These are phyloP conservation scores for Mactra quadrangularis DNA, from an alignment of 1,140 invertebrate species.

Conservation along the genomic window DNA sequence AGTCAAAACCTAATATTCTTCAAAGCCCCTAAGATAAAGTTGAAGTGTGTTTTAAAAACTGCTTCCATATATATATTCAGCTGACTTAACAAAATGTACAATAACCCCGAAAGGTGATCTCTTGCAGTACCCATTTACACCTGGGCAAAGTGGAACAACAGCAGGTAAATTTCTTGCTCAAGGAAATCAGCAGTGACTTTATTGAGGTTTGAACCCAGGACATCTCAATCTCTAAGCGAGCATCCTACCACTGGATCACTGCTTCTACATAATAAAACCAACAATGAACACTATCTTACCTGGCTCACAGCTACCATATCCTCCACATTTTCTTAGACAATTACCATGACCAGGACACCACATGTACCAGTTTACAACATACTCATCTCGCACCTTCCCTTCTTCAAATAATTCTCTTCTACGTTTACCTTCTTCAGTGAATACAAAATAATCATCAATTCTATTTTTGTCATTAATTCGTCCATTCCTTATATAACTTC, in stretches of 20 bases:
- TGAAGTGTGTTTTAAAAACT: no score
- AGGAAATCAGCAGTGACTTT: no score
- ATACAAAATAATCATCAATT: slow-evolving; percentile 77
- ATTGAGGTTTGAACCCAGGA: no score
- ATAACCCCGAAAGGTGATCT: not conserved
- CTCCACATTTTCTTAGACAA: slow-evolving; percentile 76
- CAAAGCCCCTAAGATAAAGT: no score
- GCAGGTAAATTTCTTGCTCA: no score
- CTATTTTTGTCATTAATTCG: slow-evolving; percentile 73
- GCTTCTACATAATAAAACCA: no score
- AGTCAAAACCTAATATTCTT: no score
- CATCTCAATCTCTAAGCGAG: no score
- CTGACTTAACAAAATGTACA: not conserved
- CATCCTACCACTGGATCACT: no score
- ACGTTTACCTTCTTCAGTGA: slow-evolving; percentile 71
- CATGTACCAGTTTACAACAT: slow-evolving; percentile 80
- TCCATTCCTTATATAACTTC: slow-evolving; percentile 74
- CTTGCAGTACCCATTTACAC: no score
- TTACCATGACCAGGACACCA: slow-evolving; percentile 80
- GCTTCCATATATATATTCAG: no score
- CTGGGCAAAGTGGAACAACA: not conserved
- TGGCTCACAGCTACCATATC: slow-evolving; percentile 72
- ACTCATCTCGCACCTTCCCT: slow-evolving; percentile 69
- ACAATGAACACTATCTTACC: slow-evolving; percentile 62
- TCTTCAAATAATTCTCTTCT: slow-evolving; percentile 65